These are phyloP conservation scores for Calameuta pallipes DNA, from an alignment of 2,888 invertebrate species.

Conservation along the genomic window DNA sequence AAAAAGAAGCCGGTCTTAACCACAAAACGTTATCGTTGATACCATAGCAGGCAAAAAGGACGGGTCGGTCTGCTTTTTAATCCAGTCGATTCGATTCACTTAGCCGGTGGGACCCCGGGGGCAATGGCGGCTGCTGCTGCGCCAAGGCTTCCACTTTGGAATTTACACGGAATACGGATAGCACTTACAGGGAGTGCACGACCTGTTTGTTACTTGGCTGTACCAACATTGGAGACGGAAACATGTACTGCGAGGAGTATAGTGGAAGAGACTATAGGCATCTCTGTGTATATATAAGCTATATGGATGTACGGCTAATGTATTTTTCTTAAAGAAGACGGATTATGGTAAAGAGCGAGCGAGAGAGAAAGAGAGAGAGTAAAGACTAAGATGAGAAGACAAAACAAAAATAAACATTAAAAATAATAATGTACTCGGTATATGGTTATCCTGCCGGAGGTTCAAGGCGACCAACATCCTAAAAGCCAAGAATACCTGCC, in stretches of 20 bases:
- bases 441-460: conserved; percentile 12
- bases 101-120: neutral
- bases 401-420: neutral
- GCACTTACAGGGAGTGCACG: neutral
- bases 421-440: neutral
- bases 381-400: neutral
- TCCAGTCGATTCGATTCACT: neutral
- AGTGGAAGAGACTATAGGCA: neutral
- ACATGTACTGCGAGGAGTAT: neutral
- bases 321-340: neutral
- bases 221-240: neutral
- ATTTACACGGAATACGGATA: neutral
- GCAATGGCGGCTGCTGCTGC: neutral
- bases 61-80: neutral
- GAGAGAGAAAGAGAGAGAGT: neutral
- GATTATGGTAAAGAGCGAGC: neutral
- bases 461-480: conserved; percentile 23
- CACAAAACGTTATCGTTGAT: neutral
- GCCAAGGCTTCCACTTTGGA: neutral
- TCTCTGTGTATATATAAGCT: neutral
- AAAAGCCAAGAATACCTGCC: conserved; percentile 9
- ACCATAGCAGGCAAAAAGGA: neutral
- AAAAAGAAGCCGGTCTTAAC: neutral
- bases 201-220: neutral
- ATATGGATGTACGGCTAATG: neutral